Percentiles rank a stretch among this genome's conserved stretches.
Conservation (phyloP, 2,888 invertebrate species). For the Lasioglossum vierecki region DNA sequence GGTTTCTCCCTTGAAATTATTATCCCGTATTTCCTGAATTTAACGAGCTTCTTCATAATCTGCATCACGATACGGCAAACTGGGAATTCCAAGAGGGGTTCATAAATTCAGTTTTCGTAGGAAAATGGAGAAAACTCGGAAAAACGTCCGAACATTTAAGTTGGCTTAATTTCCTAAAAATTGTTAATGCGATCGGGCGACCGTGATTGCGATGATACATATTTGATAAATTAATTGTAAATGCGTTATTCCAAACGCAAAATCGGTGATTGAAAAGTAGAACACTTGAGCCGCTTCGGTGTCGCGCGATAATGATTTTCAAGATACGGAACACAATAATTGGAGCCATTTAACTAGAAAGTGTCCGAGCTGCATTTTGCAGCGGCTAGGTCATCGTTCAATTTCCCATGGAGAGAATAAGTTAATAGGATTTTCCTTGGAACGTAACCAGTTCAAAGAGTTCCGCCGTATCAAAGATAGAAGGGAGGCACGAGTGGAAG, state of each 20-base stretch:
- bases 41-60: background rate
- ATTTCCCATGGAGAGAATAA: background rate
- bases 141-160: too few relatives aligned
- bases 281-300: too few relatives aligned
- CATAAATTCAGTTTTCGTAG: background rate
- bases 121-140: background rate
- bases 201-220: too few relatives aligned
- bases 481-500: slow-evolving; percentile 16
- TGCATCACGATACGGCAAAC: background rate
- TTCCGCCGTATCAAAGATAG: slow-evolving; percentile 14
- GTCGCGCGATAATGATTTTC: background rate
- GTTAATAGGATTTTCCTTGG: background rate
- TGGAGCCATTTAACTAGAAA: background rate
- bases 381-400: slow-evolving; percentile 1
- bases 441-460: background rate
- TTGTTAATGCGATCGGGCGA: too few relatives aligned
- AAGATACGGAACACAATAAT: background rate
- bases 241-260: too few relatives aligned
- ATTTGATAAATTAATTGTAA: background rate
- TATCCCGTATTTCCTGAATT: background rate
- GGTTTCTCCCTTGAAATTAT: background rate
- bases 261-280: too few relatives aligned
- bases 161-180: too few relatives aligned
- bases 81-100: background rate
- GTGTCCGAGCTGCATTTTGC: background rate